Conservation (phyloP, 2,797 vertebrate species). For the Amphiprion clarkii region DNA sequence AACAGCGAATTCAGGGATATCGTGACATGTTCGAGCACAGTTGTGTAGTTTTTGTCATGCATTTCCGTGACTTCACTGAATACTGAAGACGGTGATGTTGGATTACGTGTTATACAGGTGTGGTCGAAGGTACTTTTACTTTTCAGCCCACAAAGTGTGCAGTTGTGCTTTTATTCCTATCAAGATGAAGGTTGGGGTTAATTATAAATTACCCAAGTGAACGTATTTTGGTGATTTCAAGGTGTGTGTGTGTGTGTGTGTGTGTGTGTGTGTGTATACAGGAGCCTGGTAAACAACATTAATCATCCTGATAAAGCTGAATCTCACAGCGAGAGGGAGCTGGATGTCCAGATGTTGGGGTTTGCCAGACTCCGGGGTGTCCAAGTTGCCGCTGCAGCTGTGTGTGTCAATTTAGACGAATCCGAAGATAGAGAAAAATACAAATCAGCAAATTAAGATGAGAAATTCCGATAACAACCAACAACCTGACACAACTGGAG, state of each 20-base stretch:
- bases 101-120: not conserved
- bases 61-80: not conserved
- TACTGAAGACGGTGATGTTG: not conserved
- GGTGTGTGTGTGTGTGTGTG: not conserved
- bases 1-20: not conserved
- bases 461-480: not conserved
- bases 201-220: too few species aligned
- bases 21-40: constrained; percentile 4
- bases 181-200: not conserved
- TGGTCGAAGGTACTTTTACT: not conserved
- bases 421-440: not conserved
- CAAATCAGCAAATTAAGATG: not conserved
- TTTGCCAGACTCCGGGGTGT: not conserved
- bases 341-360: constrained; percentile 6
- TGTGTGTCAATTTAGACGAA: not conserved
- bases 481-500: not conserved
- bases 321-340: not conserved
- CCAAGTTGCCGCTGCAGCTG: not conserved
- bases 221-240: not conserved
- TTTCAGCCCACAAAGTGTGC: not conserved
- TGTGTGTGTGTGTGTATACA: not conserved
- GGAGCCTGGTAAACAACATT: not conserved
- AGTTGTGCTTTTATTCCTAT: not conserved
- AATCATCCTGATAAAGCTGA: not conserved
- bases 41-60: not conserved